A percentile compares a stretch with the other conserved stretches of the same genome.
These are phyloP conservation scores for Tyto alba DNA, from an alignment of 2,113 vertebrate genomes.

Conservation along the genomic window DNA sequence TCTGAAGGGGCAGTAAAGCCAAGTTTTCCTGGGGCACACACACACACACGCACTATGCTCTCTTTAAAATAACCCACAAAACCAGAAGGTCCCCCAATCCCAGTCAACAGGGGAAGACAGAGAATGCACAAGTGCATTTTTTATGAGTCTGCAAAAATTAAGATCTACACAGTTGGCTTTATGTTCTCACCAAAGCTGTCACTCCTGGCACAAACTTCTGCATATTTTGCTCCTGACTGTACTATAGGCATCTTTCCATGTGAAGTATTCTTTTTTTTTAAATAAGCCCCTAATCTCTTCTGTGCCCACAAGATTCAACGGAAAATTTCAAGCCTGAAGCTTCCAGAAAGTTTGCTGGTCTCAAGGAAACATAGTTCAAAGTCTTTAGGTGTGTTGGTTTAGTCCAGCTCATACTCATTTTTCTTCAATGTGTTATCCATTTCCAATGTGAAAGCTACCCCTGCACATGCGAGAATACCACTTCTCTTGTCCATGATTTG, in stretches of 20 bases:
- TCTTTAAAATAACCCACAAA: neutral
- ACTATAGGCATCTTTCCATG: neutral
- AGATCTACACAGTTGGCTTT: neutral
- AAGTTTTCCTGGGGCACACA: neutral
- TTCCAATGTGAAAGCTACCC: neutral
- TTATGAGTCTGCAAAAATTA: neutral
- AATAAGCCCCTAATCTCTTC: neutral
- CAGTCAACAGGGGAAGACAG: neutral
- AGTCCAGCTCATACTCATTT: neutral
- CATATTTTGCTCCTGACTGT: neutral
- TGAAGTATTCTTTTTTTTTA: neutral
- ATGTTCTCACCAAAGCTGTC: neutral
- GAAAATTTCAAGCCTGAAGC: neutral
- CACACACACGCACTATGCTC: fast-evolving
- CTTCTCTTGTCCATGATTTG: neutral
- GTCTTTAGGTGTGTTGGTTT: neutral
- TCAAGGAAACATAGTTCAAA: neutral
- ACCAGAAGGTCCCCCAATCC: neutral
- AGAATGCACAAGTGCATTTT: neutral
- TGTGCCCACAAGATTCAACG: neutral
- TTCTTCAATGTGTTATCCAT: neutral
- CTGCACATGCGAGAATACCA: neutral
- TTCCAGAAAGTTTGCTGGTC: neutral
- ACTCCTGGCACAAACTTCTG: neutral
- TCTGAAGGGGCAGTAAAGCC: neutral